Evolutionary conservation across 1,140 invertebrate species (phyloP), one percentile per base, ranked within the genome.

Genomic region (Tetraneura akinire): DNA sequence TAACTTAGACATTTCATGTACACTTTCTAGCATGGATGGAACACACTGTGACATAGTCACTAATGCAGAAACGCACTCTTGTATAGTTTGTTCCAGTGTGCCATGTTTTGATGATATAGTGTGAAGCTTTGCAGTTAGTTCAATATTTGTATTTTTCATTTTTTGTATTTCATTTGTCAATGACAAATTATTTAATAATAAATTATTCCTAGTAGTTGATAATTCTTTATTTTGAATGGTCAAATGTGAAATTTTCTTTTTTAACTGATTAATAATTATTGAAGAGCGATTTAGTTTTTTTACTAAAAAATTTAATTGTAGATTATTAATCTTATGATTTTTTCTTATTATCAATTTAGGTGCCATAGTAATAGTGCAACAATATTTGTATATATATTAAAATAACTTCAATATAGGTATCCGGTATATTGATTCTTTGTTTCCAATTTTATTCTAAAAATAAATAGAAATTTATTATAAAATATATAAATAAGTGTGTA

Each of bases 21-120:
- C 55, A 47, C 5, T 62, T 62, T 47, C n/a, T 42, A 78, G 21
- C 37, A 78, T 78, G 18, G 8, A 26, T 60, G 55, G 55, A 16
- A 78, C 11, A 47, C 21, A 78, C 18, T 60, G 21, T 29, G 74
- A 78, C 37, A 78, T 16, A 26, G 55, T 78, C 6, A 78, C 74
- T 11, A 78, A 60, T 60, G 74, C 21, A 45, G 74, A 37, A 11
- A 78, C 2, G 47, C 74, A 78, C 2, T 4, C 29, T 62, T 78
- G 49, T 29, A 78, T 26, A 13, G 23, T 78, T 47, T 78, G 74
- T 62, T 78, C 55, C 0, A 78, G 21, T 57, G 18, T 0, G 11
- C 42, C 1, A 45, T 47, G 37, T 78, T 60, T 78, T 29, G 26
- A 62, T n/a, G 4, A 5, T 2, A 78, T 26, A 23, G 16, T 26